A percentile compares a stretch with the other conserved stretches of the same genome.
Evolutionary conservation across 2,797 vertebrate genomes (phyloP).

Genomic region (Tapirus indicus): DNA sequence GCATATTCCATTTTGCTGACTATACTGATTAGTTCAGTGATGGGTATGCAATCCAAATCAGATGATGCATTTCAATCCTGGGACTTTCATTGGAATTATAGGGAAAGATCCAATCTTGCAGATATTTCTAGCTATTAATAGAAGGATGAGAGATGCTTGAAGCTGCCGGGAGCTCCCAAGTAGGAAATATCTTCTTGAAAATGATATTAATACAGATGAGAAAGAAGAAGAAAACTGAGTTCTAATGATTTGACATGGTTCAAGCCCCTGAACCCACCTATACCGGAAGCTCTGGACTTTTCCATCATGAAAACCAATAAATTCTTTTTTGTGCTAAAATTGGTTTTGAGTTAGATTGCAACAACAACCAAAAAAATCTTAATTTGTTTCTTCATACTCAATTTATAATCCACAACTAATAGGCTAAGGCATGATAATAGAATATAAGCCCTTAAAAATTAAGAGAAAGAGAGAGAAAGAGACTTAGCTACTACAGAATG

Average conservation of each 20-base stretch:
- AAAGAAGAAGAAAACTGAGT: background rate
- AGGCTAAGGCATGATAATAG: background rate
- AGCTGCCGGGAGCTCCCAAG: background rate
- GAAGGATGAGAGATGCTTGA: background rate
- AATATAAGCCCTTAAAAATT: background rate
- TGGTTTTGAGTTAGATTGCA: background rate
- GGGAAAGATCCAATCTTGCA: background rate
- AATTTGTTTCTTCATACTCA: background rate
- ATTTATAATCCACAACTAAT: background rate
- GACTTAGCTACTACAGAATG: background rate
- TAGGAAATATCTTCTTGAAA: background rate
- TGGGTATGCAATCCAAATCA: background rate
- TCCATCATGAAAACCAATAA: background rate
- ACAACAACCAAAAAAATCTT: background rate
- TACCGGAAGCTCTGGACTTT: background rate
- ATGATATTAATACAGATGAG: background rate
- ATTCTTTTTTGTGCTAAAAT: background rate
- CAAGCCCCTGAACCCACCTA: background rate
- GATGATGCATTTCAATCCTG: background rate
- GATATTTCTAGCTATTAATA: background rate
- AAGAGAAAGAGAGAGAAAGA: background rate
- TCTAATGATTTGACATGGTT: background rate
- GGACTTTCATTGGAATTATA: background rate
- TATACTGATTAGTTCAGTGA: background rate
- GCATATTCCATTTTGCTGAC: background rate